phyloP scores from a whole-genome alignment of 2,797 vertebrate species.

The Gambusia yucatana region DNA sequence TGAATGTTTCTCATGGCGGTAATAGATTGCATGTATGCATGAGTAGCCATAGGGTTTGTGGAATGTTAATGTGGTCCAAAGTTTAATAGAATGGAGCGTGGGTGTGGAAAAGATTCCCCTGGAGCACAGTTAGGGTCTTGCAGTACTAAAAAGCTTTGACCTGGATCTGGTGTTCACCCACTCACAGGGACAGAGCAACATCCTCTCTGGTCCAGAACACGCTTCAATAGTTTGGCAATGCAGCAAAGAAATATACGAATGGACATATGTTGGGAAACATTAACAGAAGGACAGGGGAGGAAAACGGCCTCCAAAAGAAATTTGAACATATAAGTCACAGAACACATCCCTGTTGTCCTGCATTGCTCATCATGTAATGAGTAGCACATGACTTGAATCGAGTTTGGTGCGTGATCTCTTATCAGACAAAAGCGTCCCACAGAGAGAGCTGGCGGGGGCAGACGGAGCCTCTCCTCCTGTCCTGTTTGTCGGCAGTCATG shows the following conservation, averaged over 20 bases:
- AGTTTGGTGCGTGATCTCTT: conserved; percentile 72
- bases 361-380: conserved; percentile 58
- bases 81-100: conserved; percentile 59
- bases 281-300: conserved; percentile 27
- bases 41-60: conserved; percentile 38
- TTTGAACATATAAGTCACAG: conserved; percentile 28
- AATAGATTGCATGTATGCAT: conserved; percentile 23
- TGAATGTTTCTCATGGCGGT: conserved; percentile 19
- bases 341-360: conserved; percentile 71
- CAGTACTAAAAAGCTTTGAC: conserved; percentile 69
- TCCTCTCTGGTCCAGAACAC: conserved; percentile 45
- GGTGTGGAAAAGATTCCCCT: conserved; percentile 62
- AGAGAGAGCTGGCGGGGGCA: conserved; percentile 57
- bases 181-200: conserved; percentile 57
- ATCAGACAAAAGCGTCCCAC: conserved; percentile 76
- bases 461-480: conserved; percentile 41
- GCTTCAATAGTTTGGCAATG: conserved; percentile 44
- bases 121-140: conserved; percentile 65
- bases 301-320: not conserved
- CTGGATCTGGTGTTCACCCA: conserved; percentile 67
- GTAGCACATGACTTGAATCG: conserved; percentile 79
- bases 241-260: conserved; percentile 26
- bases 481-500: conserved; percentile 72
- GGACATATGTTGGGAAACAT: conserved; percentile 20
- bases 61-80: conserved; percentile 66